Percentiles rank a stretch among this genome's conserved stretches.
phyloP scores from a whole-genome alignment of 2,797 vertebrate species.

The Lacerta agilis region DNA sequence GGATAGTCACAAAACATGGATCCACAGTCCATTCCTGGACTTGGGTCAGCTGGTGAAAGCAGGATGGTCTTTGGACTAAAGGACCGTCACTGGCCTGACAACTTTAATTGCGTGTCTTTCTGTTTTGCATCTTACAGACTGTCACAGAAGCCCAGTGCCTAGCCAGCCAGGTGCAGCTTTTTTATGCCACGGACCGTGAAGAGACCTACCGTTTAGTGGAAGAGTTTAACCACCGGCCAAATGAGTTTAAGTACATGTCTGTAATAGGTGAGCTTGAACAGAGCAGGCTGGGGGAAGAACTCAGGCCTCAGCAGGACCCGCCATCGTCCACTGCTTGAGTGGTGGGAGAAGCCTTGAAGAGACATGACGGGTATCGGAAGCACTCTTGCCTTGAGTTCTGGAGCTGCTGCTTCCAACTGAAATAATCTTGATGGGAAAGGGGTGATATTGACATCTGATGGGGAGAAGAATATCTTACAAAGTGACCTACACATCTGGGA shows the following conservation, averaged over 20 bases:
- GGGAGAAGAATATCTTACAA: neutral
- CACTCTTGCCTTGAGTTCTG: neutral
- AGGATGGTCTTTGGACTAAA: neutral
- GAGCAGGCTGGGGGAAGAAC: slow-evolving; percentile 80
- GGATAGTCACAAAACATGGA: neutral
- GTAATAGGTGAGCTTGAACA: slow-evolving; percentile 92
- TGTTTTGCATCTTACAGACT: slow-evolving; percentile 77
- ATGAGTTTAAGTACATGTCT: slow-evolving; percentile 91
- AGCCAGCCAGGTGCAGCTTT: slow-evolving; percentile 96
- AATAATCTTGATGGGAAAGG: neutral
- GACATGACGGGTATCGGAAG: neutral
- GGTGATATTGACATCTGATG: neutral
- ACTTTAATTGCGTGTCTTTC: neutral
- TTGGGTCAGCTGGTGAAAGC: neutral
- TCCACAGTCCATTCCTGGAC: neutral
- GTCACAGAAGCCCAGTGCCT: slow-evolving; percentile 93
- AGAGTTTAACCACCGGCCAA: slow-evolving; percentile 89
- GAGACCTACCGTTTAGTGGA: slow-evolving; percentile 88
- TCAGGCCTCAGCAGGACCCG: slow-evolving; percentile 61
- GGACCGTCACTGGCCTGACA: neutral
- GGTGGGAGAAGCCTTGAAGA: neutral
- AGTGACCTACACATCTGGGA: neutral
- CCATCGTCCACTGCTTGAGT: slow-evolving; percentile 51
- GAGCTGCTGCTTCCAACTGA: neutral
- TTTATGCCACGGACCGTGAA: slow-evolving; percentile 87